phyloP scores from a whole-genome alignment of 2,888 invertebrate species.

The Leptopilina myrica region DNA sequence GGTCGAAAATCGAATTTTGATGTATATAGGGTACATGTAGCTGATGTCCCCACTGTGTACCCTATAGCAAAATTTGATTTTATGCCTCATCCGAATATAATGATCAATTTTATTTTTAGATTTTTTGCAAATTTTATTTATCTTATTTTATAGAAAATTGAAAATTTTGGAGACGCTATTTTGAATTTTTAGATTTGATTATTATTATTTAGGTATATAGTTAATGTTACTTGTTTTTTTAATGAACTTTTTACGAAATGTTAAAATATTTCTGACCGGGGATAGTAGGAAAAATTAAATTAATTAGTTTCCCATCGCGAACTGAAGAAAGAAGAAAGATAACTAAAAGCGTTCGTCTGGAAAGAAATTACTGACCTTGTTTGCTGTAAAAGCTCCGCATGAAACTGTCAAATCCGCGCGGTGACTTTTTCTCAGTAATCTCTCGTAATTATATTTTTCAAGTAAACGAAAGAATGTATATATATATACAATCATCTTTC shows the following conservation, averaged over 20 bases:
- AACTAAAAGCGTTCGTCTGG: slow-evolving; percentile 9
- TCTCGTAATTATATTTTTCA: not conserved
- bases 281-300: not conserved
- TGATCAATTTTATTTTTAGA: no score
- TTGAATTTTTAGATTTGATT: no score
- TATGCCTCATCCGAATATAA: no score
- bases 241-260: not conserved
- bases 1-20: slow-evolving; percentile 45
- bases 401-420: not conserved
- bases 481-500: no score
- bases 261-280: not conserved
- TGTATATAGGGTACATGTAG: no score
- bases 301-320: slow-evolving; percentile 16
- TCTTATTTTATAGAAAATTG: no score
- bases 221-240: not conserved
- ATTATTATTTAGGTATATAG: no score
- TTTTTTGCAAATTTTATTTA: no score
- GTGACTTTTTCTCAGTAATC: not conserved
- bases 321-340: not conserved
- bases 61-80: no score
- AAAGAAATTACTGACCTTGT: slow-evolving; percentile 23
- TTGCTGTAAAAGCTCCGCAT: not conserved
- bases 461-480: no score
- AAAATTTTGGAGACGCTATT: no score
- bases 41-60: no score